Base-by-base conservation (phyloP, 1,140 invertebrate species). In the Eupristina koningsbergeri region DNA sequence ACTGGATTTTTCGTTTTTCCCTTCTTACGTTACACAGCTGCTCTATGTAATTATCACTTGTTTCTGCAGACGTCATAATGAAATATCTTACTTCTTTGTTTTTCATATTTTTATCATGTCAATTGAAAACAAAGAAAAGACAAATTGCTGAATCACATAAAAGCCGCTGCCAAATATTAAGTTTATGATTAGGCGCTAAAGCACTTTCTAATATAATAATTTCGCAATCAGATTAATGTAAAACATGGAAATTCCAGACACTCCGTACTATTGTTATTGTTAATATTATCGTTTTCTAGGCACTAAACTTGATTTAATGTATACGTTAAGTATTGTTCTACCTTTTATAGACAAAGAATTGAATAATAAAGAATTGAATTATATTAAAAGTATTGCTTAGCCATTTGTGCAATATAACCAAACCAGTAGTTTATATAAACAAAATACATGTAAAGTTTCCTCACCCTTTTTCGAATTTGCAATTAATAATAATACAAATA, bases 31-130 rank as follows among this genome's bases (percentile, higher is more conserved):
- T 69, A 31, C 31, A 53, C 63, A 50, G 78, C 63, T 80, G 78
- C 29, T 39, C 45, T 47, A 47, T 71, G 63, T 71, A 80, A 80
- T 80, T 80, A 53, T 36, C 47, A 31, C 39, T n/a, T 45, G 61
- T 61, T 61, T 39, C 76, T 17, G 61, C 61, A 29, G 61, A 78
- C 58, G 58, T 64, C 61, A 69, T 22, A 67, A 71, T 67, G 31
- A 34, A 69, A 71, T 17, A 8, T 22, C n/a, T 71, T 50, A 45
- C 45, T 36, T 80, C 47, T 71, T 80, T 71, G 64, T 80, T 67
- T 71, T 61, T 17, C n/a, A 7, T 34, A 29, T 78, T 64, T 78
- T 45, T 69, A 31, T 29, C 29, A 36, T 22, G 45, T 69, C 19
- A 47, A 47, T 69, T 67, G 15, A 34, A 69, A 69, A 69, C 61